Base-by-base conservation (phyloP, 2,113 vertebrate genomes). In the Lamprotornis superbus region DNA sequence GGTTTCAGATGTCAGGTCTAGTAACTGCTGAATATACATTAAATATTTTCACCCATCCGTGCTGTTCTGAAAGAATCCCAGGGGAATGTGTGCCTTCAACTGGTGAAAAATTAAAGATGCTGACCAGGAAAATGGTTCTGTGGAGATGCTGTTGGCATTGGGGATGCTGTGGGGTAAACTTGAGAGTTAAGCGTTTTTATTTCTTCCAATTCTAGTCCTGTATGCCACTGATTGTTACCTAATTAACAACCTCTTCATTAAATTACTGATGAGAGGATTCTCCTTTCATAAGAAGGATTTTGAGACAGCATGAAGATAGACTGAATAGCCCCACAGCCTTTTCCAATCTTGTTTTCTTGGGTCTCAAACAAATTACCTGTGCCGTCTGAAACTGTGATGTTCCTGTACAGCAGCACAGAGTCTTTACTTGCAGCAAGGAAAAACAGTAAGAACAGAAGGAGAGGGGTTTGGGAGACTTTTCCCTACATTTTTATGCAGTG, bases 401-500 rank as follows among this genome's bases (percentile, higher is more conserved):
- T 57, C 56, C 69, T 65, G 31, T 23, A 2, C 24, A 69, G 15
- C 76, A 52, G 71, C 82, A 31, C 31, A 27, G 7, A 21, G 6
- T 19, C 40, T 44, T 44, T 10, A 15, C 27, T 70, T 27, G 14
- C 39, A 80, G 69, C 11, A 74, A 69, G 64, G 46, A n/a, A n/a
- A n/a, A n/a, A 37, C 61, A 7, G 11, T 15, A 22, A 64, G 46
- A 70, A 6, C 5, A 11, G 65, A 63, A 20, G 31, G 46, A 69
- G 23, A 7, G 11, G 2, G 0, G 0, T 9, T 53, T 57, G n/a
- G 46, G 24, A 53, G 37, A 4, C 4, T 18, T 78, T 52, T 71
- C 33, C 60, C 37, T 93, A 5, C 1, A 0, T 75, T 52, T 37
- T 46, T 44, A 0, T 21, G 21, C 33, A 52, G 37, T 2, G 14